Evolutionary conservation across 2,888 invertebrate species (phyloP).

Genomic region (Phalera bucephala): DNA sequence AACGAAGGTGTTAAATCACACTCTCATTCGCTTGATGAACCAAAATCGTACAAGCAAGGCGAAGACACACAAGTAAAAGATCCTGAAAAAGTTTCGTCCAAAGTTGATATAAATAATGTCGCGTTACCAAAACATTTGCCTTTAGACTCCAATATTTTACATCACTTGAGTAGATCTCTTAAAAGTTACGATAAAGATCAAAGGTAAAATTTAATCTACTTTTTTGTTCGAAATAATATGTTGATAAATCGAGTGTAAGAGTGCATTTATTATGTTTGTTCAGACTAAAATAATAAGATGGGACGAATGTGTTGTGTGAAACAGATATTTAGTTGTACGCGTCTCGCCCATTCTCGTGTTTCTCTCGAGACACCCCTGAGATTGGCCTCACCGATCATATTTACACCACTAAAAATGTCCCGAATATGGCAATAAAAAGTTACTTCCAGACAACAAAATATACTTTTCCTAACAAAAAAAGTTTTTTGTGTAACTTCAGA

Average conservation of each 20-base stretch:
- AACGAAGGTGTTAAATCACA: slow-evolving; percentile 31
- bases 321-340: too few relatives aligned
- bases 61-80: slow-evolving; percentile 48
- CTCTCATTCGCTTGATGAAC: slow-evolving; percentile 62
- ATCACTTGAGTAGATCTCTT: slow-evolving; percentile 58
- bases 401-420: too few relatives aligned
- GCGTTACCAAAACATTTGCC: slow-evolving; percentile 48
- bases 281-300: not conserved
- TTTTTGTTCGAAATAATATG: not conserved
- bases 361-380: too few relatives aligned
- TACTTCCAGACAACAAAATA: too few relatives aligned
- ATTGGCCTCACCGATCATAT: too few relatives aligned
- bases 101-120: slow-evolving; percentile 48
- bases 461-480: too few relatives aligned
- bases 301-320: too few relatives aligned
- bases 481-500: too few relatives aligned
- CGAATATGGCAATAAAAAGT: too few relatives aligned
- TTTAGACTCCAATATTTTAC: slow-evolving; percentile 41
- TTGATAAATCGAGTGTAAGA: not conserved
- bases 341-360: too few relatives aligned
- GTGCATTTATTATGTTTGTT: not conserved
- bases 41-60: slow-evolving; percentile 65
- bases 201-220: slow-evolving; percentile 25
- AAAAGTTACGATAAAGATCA: slow-evolving; percentile 53
- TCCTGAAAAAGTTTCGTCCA: slow-evolving; percentile 36